Percentiles rank a stretch among this genome's conserved stretches.
phyloP scores from a whole-genome alignment of 2,113 vertebrate genomes.

The Misgurnus mizolepis region DNA sequence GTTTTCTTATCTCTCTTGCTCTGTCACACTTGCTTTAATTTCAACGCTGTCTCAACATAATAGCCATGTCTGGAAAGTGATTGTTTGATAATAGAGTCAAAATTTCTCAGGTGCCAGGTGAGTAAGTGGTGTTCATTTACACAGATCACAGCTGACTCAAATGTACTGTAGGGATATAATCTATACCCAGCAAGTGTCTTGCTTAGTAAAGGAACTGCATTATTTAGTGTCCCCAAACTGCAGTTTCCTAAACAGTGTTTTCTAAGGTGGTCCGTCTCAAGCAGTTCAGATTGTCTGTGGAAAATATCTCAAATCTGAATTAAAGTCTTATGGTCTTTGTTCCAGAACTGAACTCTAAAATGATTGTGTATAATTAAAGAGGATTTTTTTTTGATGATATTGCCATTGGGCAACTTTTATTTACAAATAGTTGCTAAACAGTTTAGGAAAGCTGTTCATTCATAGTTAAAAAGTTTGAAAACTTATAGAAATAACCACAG shows the following conservation, averaged over 20 bases:
- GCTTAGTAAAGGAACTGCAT: neutral
- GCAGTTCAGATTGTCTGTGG: too few species aligned
- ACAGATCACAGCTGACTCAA: slow-evolving; percentile 23
- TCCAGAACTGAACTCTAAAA: too few species aligned
- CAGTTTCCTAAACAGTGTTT: neutral
- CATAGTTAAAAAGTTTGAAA: too few species aligned
- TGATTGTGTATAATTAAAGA: too few species aligned
- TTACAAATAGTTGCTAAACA: too few species aligned
- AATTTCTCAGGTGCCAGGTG: neutral
- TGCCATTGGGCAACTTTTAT: too few species aligned
- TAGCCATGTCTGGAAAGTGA: neutral
- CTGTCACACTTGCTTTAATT: neutral
- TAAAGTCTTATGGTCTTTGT: too few species aligned
- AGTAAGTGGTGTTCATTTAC: neutral
- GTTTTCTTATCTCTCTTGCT: slow-evolving; percentile 25
- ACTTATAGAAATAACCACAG: neutral
- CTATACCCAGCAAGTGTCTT: neutral
- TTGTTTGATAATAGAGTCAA: neutral
- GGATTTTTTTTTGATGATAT: too few species aligned
- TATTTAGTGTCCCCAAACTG: neutral
- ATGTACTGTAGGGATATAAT: neutral
- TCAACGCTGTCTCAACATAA: slow-evolving; percentile 8
- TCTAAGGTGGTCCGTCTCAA: too few species aligned
- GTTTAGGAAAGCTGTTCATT: too few species aligned
- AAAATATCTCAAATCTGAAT: too few species aligned